These are phyloP conservation scores for Graptemys geographica DNA, from an alignment of 2,797 vertebrate genomes.

Conservation along the genomic window DNA sequence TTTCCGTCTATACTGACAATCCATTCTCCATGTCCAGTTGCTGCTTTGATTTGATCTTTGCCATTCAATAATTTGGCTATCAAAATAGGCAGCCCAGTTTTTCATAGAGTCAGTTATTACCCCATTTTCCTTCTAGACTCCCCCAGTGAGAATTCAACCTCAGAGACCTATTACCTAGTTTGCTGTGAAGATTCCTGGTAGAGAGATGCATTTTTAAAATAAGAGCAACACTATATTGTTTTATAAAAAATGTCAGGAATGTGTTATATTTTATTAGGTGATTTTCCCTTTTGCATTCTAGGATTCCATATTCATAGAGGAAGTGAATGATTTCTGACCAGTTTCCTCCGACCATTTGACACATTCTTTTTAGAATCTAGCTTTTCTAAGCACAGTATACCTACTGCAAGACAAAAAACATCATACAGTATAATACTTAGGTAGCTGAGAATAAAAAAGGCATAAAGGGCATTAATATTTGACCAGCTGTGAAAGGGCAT, in stretches of 20 bases:
- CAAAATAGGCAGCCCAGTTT: not conserved
- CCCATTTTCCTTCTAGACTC: not conserved
- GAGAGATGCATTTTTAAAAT: not conserved
- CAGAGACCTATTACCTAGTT: not conserved
- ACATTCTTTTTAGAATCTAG: not conserved
- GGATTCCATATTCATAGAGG: not conserved
- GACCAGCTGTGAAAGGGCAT: not conserved
- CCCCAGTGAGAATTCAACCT: slow-evolving; percentile 23
- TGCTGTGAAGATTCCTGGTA: not conserved
- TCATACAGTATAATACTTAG: not conserved
- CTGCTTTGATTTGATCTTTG: not conserved
- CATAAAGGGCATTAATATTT: not conserved
- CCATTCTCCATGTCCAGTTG: not conserved
- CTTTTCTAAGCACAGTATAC: not conserved
- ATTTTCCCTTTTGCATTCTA: not conserved
- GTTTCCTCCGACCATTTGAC: not conserved
- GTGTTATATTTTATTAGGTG: not conserved
- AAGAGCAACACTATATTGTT: not conserved
- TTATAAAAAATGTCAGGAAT: not conserved
- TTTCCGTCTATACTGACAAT: not conserved
- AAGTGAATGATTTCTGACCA: not conserved
- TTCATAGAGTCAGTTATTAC: slow-evolving; percentile 1
- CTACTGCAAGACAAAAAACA: not conserved
- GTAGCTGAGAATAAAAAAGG: not conserved
- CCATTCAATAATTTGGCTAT: not conserved